Evolutionary conservation across 2,797 vertebrate genomes (phyloP).

Genomic region (Austrolebias charrua): DNA sequence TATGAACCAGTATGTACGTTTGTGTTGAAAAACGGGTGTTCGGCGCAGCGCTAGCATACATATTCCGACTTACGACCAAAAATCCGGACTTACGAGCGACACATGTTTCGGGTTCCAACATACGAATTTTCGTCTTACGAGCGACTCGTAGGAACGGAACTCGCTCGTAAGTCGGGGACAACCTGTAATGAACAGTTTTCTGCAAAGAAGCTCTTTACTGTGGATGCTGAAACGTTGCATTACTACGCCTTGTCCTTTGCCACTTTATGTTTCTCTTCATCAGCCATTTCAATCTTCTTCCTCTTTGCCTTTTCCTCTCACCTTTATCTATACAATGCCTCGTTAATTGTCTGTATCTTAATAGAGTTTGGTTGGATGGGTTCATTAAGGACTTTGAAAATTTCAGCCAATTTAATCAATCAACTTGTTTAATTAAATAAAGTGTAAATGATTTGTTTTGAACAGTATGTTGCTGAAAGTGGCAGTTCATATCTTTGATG

Average conservation of each 20-base stretch:
- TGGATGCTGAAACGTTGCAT: slow-evolving; percentile 45
- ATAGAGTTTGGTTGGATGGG: background rate
- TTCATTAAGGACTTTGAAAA: slow-evolving; percentile 6
- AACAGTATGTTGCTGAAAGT: too few relatives aligned
- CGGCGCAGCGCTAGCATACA: too few relatives aligned
- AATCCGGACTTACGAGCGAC: too few relatives aligned
- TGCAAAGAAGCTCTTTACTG: slow-evolving; percentile 52
- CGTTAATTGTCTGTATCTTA: background rate
- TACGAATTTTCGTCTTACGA: too few relatives aligned
- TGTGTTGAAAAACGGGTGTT: too few relatives aligned
- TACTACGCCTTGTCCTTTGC: slow-evolving; percentile 21
- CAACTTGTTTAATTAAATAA: background rate
- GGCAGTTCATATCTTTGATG: too few relatives aligned
- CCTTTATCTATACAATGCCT: background rate
- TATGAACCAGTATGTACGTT: too few relatives aligned
- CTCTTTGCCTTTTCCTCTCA: background rate
- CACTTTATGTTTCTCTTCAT: slow-evolving; percentile 1
- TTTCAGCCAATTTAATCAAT: background rate
- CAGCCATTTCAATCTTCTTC: background rate
- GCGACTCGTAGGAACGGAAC: too few relatives aligned
- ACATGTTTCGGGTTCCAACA: too few relatives aligned
- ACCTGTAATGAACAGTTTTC: slow-evolving; percentile 62
- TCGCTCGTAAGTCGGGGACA: too few relatives aligned
- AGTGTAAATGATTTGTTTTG: too few relatives aligned
- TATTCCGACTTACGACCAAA: too few relatives aligned